phyloP scores from a whole-genome alignment of 2,113 vertebrate species.

The Myiozetetes cayanensis region DNA sequence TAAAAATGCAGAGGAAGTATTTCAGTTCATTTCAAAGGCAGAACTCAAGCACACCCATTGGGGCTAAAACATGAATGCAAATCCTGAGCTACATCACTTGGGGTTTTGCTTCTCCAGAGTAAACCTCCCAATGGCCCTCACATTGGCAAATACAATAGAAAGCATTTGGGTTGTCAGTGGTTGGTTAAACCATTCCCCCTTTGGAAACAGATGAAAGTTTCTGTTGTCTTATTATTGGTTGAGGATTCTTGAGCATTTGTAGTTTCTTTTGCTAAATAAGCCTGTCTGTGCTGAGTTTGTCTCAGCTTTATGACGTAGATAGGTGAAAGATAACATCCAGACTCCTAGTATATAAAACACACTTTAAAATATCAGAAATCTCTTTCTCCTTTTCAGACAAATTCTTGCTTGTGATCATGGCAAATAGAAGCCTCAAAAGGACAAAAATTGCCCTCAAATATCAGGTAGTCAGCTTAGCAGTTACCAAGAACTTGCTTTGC shows the following conservation, averaged over 20 bases:
- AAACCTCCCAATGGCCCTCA: neutral
- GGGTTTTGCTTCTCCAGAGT: neutral
- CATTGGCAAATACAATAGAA: neutral
- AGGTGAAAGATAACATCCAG: neutral
- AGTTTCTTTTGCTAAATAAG: neutral
- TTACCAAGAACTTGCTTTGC: conserved; percentile 55
- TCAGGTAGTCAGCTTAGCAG: conserved; percentile 21
- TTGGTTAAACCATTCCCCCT: neutral
- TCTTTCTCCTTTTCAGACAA: neutral
- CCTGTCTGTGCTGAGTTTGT: neutral
- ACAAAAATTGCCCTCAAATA: neutral
- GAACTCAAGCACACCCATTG: neutral
- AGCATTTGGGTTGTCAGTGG: neutral
- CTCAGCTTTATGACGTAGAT: neutral
- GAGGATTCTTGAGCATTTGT: neutral
- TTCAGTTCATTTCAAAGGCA: neutral
- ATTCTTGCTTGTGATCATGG: neutral
- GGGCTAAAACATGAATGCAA: neutral
- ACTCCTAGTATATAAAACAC: neutral
- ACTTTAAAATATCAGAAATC: neutral
- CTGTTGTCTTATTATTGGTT: neutral
- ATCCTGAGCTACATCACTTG: neutral
- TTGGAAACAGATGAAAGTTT: neutral
- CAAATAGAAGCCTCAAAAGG: neutral
- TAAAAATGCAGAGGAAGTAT: neutral